phyloP scores from a whole-genome alignment of 2,888 invertebrate species.

The Cantharis nigra region DNA sequence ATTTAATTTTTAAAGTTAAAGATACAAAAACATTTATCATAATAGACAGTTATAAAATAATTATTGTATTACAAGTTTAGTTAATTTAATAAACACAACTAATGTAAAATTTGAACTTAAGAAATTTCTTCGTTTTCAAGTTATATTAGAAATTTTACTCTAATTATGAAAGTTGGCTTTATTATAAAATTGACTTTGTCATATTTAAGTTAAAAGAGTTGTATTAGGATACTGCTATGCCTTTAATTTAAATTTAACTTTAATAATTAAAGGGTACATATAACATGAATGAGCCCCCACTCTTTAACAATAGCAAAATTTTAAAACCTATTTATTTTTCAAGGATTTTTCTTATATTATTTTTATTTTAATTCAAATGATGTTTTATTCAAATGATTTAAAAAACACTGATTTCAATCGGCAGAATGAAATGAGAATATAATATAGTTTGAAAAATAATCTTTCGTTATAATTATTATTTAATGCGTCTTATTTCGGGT shows the following conservation, averaged over 20 bases:
- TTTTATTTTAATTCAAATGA: no score
- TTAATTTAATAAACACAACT: background rate
- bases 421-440: background rate
- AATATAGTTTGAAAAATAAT: background rate
- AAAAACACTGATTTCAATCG: background rate
- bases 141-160: background rate
- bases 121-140: background rate
- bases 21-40: no score
- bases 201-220: background rate
- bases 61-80: background rate
- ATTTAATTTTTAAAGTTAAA: no score
- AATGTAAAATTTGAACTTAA: background rate
- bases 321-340: background rate
- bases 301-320: background rate
- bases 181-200: background rate
- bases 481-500: background rate
- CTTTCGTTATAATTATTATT: no score
- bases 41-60: no score
- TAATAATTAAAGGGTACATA: background rate
- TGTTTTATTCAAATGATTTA: no score
- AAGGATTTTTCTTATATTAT: background rate
- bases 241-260: background rate
- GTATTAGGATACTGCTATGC: background rate
- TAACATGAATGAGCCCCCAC: background rate
- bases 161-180: background rate